Evolutionary conservation across 1,140 invertebrate genomes (phyloP), one percentile per base, ranked within the genome.

Genomic region (Ostrea denselamellosa): DNA sequence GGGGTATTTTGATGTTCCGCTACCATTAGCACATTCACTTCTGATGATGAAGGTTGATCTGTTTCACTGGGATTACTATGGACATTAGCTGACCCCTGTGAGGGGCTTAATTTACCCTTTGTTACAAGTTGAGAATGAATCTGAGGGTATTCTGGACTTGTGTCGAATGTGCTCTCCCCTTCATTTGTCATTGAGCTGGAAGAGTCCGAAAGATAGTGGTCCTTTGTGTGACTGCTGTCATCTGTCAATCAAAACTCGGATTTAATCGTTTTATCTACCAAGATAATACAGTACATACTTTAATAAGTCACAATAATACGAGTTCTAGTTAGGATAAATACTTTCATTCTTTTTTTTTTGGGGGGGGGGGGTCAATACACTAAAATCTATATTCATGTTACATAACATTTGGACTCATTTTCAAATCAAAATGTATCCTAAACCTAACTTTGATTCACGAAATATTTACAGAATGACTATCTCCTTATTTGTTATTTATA

Each of bases 121-220:
- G 22, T 56, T 53, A 17, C 85, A 53, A 83, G 86, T 81, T 19
- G 56, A 34, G 68, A 84, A 52, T 44, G 77, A 22, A 77, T 28
- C 12, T 89, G 71, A 87, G 87, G 51, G 82, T 86, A 65, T 2
- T 91, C 88, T 8, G 90, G 90, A 77, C 89, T 90, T 22, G 89
- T 83, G 44, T 90, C 91, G 86, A 89, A 90, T 51, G 88, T 89
- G 77, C 89, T 90, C 53, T 91, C 90, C 14, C 89, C 92, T 58
- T 93, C 92, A 85, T 93, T 93, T 54, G 91, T 92, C 81, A 92
- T 85, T 10, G 91, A 92, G 86, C 92, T 93, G 19, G 92, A 91
- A 3, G 91, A 91, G 22, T 93, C 92, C 4, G 90, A 89, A 53
- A 89, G n/a, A 25, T 68, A 88, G 22, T 71, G 71, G 8, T 88